phyloP scores from a whole-genome alignment of 2,888 invertebrate species.

The Nudaria mundana region DNA sequence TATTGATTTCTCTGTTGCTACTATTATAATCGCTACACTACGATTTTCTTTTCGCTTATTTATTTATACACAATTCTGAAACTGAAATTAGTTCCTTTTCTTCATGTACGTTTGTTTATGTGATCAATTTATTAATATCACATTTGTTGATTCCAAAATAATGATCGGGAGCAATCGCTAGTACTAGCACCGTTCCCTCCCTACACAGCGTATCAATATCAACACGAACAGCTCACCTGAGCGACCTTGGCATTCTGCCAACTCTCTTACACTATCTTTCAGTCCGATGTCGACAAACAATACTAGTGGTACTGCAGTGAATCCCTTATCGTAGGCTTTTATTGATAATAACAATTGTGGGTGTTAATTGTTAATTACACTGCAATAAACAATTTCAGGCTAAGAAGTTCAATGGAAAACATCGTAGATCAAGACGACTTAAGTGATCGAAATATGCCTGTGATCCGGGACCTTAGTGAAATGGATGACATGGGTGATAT shows the following conservation, averaged over 20 bases:
- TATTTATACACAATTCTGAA: too few species aligned
- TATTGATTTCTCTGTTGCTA: too few species aligned
- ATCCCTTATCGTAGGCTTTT: conserved; percentile 31
- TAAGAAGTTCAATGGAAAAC: conserved; percentile 89
- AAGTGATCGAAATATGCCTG: conserved; percentile 66
- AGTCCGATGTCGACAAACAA: conserved; percentile 76
- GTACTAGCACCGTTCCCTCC: too few species aligned
- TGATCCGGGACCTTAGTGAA: conserved; percentile 73
- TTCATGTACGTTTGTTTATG: too few species aligned
- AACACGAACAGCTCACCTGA: conserved; percentile 73
- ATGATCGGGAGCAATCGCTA: too few species aligned
- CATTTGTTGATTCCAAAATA: conserved; percentile 50
- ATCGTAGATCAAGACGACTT: conserved; percentile 85
- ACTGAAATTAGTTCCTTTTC: too few species aligned
- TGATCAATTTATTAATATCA: too few species aligned
- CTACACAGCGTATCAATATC: too few species aligned
- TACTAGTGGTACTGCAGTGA: conserved; percentile 61
- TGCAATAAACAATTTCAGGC: conserved; percentile 50
- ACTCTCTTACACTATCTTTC: conserved; percentile 66
- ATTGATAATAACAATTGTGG: neutral
- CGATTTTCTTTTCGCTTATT: too few species aligned
- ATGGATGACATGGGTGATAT: conserved; percentile 75
- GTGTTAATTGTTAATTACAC: neutral
- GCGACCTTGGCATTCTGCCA: conserved; percentile 74
- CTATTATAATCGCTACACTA: too few species aligned